These are phyloP conservation scores for Gymnopithys bicolor DNA, from an alignment of 2,797 vertebrate species.

Conservation along the genomic window DNA sequence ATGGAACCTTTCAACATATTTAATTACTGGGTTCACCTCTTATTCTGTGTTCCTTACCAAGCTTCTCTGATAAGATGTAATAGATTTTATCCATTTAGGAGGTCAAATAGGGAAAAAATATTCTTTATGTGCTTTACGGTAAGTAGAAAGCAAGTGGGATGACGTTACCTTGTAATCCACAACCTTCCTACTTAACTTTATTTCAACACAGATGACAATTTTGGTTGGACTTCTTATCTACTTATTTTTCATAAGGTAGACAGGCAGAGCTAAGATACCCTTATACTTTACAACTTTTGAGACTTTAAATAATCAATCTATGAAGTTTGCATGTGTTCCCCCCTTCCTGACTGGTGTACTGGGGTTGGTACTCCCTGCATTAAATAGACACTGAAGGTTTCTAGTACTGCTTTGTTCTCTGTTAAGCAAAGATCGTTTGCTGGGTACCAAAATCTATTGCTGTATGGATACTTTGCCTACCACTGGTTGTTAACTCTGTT, in stretches of 20 bases:
- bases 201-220: background rate
- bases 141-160: background rate
- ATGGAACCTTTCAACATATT: background rate
- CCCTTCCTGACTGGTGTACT: background rate
- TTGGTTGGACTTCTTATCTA: background rate
- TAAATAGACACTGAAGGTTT: background rate
- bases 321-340: background rate
- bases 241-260: background rate
- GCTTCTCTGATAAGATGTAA: background rate
- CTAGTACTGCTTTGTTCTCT: background rate
- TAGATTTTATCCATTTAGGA: background rate
- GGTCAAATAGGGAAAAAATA: background rate
- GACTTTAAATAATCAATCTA: background rate
- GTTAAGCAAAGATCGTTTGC: background rate
- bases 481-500: accelerated
- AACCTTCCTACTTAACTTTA: background rate
- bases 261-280: background rate
- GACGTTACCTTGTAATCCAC: background rate
- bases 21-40: background rate
- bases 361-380: background rate
- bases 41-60: background rate
- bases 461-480: background rate
- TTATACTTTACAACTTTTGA: background rate
- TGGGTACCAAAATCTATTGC: background rate
- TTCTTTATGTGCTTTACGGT: background rate